phyloP scores from a whole-genome alignment of 2,888 invertebrate species.

The Diadromus collaris region DNA sequence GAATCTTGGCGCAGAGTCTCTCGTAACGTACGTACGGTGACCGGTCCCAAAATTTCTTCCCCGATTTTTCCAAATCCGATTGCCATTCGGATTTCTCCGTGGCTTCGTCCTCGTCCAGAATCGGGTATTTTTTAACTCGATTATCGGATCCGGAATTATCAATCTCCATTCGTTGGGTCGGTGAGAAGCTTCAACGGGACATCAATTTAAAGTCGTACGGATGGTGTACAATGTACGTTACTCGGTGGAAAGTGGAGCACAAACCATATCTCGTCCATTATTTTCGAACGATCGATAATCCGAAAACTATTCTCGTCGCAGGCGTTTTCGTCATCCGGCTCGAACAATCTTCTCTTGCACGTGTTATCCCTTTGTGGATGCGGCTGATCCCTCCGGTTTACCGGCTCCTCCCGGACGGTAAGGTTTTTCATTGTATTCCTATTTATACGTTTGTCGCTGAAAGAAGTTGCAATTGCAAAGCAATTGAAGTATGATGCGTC shows the following conservation, averaged over 20 bases:
- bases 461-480: background rate
- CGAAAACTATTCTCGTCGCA: conserved; percentile 40
- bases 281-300: conserved; percentile 30
- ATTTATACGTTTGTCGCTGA: conserved; percentile 35
- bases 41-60: conserved; percentile 48
- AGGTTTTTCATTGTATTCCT: conserved; percentile 1
- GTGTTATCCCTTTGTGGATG: conserved; percentile 52
- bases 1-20: conserved; percentile 59
- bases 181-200: conserved; percentile 27
- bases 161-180: background rate
- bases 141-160: background rate
- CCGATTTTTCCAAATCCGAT: background rate
- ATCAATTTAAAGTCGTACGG: background rate
- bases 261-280: conserved; percentile 48
- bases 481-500: background rate
- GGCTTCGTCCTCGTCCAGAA: background rate
- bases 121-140: background rate
- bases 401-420: background rate
- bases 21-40: conserved; percentile 56
- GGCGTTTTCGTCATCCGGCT: conserved; percentile 44
- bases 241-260: conserved; percentile 35
- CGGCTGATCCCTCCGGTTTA: conserved; percentile 21
- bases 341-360: conserved; percentile 57
- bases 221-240: background rate
- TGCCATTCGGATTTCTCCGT: background rate